Base-by-base conservation (phyloP, 1,140 invertebrate species). In the Glossosoma conforme region DNA sequence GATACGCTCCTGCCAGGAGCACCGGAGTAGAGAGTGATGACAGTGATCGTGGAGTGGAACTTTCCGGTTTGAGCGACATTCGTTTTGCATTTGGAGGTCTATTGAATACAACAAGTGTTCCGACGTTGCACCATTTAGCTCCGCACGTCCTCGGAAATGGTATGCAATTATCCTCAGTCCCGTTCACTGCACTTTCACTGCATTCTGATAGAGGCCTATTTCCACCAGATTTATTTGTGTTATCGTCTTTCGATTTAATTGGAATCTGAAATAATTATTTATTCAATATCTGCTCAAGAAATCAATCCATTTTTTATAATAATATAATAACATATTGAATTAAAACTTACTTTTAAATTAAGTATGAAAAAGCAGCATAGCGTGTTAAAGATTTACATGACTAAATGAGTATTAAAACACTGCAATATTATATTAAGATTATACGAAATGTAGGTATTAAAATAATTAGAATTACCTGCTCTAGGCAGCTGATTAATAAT, bases 81-180 rank as follows among this genome's bases (percentile, higher is more conserved):
- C 87, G 77, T 57, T 86, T 82, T 1, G 85, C 74, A 60, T 86
- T 86, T 9, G 83, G 76, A 1, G 87, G 85, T 49, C 91, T 79
- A 35, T 87, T 87, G 68, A 96, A 97, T 51, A 87, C 90, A 6
- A 92, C 88, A 19, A 93, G 70, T 18, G 85, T 80, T 58, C 87
- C 87, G 20, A 87, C 87, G 28, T 86, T 86, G 70, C 89, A 94
- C 77, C 97, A 98, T 64, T 87, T 86, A 1, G 91, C 93, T 3
- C 93, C 93, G 10, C 90, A 95, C 0, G 93, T 97, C 44, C 91
- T 76, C 1, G 93, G 93, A 73, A 95, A 97, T 1, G 93, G 93
- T 54, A 97, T 89, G 60, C 86, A 90, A n/a, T 85, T 80, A 63
- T 89, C 87, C 48, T 86, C 70, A 1, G 68, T 68, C 40, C 70